Conservation (phyloP, 1,140 invertebrate species). For the Mamestra configurata region DNA sequence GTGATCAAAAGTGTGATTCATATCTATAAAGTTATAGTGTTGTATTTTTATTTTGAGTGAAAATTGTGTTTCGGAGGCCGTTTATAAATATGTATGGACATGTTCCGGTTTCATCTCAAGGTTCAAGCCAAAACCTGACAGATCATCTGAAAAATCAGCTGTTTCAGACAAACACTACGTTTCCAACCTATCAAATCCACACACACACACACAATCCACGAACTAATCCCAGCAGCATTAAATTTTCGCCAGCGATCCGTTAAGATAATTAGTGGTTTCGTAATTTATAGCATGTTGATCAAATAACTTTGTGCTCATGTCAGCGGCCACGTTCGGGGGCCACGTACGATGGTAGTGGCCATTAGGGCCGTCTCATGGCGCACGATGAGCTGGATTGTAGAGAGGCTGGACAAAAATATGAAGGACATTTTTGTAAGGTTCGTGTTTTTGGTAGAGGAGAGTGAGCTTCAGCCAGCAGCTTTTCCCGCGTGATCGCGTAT, state of each 20-base stretch:
- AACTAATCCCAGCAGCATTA: constrained; percentile 2
- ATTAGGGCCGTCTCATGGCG: constrained; percentile 34
- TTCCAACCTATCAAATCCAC: background rate
- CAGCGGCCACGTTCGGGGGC: constrained; percentile 6
- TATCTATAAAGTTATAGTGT: no score
- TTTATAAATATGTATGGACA: no score
- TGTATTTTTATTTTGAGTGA: no score
- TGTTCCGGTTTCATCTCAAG: no score
- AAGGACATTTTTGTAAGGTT: background rate
- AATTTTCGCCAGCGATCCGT: constrained; percentile 14
- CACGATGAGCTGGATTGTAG: background rate
- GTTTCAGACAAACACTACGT: no score
- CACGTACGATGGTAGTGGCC: constrained; percentile 3
- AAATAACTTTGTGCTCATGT: constrained; percentile 38
- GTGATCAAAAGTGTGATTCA: background rate
- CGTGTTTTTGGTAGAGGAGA: no score
- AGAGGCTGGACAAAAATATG: background rate
- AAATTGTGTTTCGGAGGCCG: no score
- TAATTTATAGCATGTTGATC: constrained; percentile 47
- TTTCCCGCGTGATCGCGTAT: no score
- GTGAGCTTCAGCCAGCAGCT: background rate
- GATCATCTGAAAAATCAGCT: no score
- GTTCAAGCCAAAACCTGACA: no score
- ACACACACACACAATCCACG: no score
- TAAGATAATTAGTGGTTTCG: constrained; percentile 27